These are phyloP conservation scores for Pilophorus perplexus DNA, from an alignment of 2,888 invertebrate species.

Conservation along the genomic window DNA sequence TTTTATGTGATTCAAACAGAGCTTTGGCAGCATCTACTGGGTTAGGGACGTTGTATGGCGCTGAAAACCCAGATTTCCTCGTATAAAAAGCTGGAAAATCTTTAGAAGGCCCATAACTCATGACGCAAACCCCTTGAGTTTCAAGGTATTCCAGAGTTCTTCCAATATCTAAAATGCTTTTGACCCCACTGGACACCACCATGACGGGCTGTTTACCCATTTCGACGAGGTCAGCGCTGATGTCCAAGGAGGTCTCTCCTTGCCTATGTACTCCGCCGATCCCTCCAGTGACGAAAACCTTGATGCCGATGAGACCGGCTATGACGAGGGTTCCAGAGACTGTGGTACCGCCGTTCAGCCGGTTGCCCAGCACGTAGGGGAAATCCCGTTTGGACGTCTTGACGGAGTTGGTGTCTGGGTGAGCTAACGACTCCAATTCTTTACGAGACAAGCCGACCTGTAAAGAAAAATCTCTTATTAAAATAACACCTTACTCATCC, in stretches of 20 bases:
- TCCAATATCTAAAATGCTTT: slow-evolving; percentile 94
- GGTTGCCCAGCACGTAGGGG: slow-evolving; percentile 69
- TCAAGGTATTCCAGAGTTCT: slow-evolving; percentile 84
- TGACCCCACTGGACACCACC: slow-evolving; percentile 93
- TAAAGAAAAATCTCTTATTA: too few relatives aligned
- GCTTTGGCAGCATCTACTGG: slow-evolving; percentile 71
- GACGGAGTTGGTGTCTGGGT: slow-evolving; percentile 55
- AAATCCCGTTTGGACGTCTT: slow-evolving; percentile 90
- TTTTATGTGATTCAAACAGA: slow-evolving; percentile 58
- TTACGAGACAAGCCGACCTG: slow-evolving; percentile 69
- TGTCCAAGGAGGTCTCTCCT: slow-evolving; percentile 80
- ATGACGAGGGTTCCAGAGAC: slow-evolving; percentile 91
- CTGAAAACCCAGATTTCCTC: slow-evolving; percentile 65
- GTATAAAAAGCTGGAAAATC: slow-evolving; percentile 95
- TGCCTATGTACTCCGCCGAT: slow-evolving; percentile 95
- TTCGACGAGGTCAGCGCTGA: slow-evolving; percentile 92
- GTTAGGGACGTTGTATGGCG: slow-evolving; percentile 67
- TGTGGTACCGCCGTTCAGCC: slow-evolving; percentile 89
- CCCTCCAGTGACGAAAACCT: slow-evolving; percentile 85
- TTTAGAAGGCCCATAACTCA: slow-evolving; percentile 64
- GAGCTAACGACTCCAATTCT: slow-evolving; percentile 67
- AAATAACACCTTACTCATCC: too few relatives aligned
- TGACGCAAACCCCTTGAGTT: slow-evolving; percentile 91
- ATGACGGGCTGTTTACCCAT: slow-evolving; percentile 81
- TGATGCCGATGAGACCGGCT: slow-evolving; percentile 77